These are phyloP conservation scores for Coenonympha arcania DNA, from an alignment of 2,888 invertebrate genomes.

Conservation along the genomic window DNA sequence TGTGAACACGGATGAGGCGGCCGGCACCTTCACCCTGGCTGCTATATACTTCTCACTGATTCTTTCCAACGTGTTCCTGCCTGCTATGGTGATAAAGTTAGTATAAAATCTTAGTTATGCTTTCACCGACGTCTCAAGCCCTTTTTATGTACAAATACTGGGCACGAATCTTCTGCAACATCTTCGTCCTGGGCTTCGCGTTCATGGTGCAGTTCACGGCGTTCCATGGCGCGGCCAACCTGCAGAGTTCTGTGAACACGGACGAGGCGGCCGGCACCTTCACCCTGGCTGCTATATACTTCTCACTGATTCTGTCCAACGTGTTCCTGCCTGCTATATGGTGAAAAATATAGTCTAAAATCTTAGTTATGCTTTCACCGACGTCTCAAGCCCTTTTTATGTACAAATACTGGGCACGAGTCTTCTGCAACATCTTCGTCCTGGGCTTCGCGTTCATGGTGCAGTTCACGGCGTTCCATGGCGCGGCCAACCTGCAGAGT, in stretches of 20 bases:
- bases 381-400: too few species aligned
- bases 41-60: constrained; percentile 91
- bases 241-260: constrained; percentile 89
- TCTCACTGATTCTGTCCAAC: constrained; percentile 89
- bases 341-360: constrained; percentile 83
- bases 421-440: constrained; percentile 87
- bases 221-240: constrained; percentile 87
- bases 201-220: constrained; percentile 96
- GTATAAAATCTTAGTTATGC: too few species aligned
- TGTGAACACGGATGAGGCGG: constrained; percentile 84
- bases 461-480: constrained; percentile 93
- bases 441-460: constrained; percentile 92
- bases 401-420: constrained; percentile 83
- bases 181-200: constrained; percentile 86
- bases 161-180: too few species aligned
- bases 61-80: constrained; percentile 90
- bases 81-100: constrained; percentile 86
- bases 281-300: constrained; percentile 89
- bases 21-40: constrained; percentile 88
- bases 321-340: constrained; percentile 88
- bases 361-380: too few species aligned
- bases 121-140: too few species aligned
- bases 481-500: constrained; percentile 86
- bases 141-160: constrained; percentile 82
- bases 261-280: constrained; percentile 87